Evolutionary conservation across 92 coral and sea anemone species (phyloP), one percentile per base, ranked within the genome.

Genomic region (Phenganax marumi): DNA sequence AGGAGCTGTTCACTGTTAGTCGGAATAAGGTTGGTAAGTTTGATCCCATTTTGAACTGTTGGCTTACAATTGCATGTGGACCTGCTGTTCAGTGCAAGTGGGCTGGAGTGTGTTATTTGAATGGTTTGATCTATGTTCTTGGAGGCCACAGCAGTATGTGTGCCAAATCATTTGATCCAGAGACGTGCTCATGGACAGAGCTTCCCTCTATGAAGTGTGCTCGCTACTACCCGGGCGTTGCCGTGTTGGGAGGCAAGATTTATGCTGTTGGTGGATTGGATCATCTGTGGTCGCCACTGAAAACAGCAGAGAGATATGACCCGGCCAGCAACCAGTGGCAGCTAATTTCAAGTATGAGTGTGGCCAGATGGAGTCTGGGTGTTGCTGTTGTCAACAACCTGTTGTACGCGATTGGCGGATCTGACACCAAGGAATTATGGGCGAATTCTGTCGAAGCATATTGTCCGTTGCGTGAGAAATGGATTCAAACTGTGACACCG

Each of bases 61-160:
- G 99, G 99, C 88, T 89, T 21, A 97, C 93, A 63, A 90, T 91
- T 18, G 93, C 99, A 25, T 84, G 84, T 68, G 99, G 99, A n/a
- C 99, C 99, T 11, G 99, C 92, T 81, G 94, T 96, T 8, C 99
- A 96, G 81, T 96, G 97, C 84, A 96, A 96, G 70, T 96, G 99
- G 99, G 99, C 99, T 3, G 99, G 99, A 23, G 97, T 96, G 9
- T 96, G 99, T 33, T 96, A 96, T 72, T 88, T 88, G 61, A 91
- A 89, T 64, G 99, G 97, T 10, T 91, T 68, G 83, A 93, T 96
- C 68, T 96, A 96, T 74, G 99, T 93, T 55, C 90, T 96, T 16
- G 99, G 99, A n/a, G 99, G 99, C 13, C 97, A 92, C 81, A 96
- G 99, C 77, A 96, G 97, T 54, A 96, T 96, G 99, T 92, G 97